Percentiles rank a stretch among this genome's conserved stretches.
Evolutionary conservation across 1,140 invertebrate species (phyloP).

Genomic region (Drosophila fuyamai): DNA sequence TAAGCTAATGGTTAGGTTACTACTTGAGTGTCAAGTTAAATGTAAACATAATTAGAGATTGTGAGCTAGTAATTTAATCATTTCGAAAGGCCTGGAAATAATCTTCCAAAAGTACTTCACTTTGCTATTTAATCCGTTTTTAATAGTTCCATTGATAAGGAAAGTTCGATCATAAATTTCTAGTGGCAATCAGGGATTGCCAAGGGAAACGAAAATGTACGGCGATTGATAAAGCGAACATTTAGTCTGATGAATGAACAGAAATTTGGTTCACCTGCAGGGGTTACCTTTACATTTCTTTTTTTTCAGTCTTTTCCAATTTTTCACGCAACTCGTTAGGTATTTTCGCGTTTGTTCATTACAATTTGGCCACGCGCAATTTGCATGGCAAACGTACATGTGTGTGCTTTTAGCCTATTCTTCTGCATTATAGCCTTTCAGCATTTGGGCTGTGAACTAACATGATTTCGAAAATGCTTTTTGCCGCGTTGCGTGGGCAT

Average conservation of each 20-base stretch:
- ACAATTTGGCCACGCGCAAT: conserved; percentile 60
- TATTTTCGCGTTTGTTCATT: conserved; percentile 34
- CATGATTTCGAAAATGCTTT: conserved; percentile 57
- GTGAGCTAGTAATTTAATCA: neutral
- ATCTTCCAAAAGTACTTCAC: conserved; percentile 19
- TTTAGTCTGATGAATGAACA: neutral
- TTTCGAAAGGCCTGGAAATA: neutral
- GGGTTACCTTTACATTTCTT: neutral
- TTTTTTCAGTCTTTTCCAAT: conserved; percentile 3
- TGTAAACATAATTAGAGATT: conserved; percentile 16
- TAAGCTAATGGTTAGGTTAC: conserved; percentile 17
- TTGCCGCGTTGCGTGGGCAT: conserved; percentile 43
- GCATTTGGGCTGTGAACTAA: conserved; percentile 14
- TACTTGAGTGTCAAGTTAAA: neutral
- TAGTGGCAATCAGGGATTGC: conserved; percentile 9
- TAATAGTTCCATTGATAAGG: conserved; percentile 20
- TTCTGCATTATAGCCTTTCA: conserved; percentile 24
- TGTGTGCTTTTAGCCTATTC: conserved; percentile 8
- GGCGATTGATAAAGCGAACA: neutral
- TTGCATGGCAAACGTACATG: conserved; percentile 51
- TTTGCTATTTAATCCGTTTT: conserved; percentile 23
- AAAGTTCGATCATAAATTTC: conserved; percentile 12
- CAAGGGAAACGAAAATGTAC: neutral
- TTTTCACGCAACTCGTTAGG: conserved; percentile 9
- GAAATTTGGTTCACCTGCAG: neutral